phyloP scores from a whole-genome alignment of 2,113 vertebrate species.

The Varanus salvator region DNA sequence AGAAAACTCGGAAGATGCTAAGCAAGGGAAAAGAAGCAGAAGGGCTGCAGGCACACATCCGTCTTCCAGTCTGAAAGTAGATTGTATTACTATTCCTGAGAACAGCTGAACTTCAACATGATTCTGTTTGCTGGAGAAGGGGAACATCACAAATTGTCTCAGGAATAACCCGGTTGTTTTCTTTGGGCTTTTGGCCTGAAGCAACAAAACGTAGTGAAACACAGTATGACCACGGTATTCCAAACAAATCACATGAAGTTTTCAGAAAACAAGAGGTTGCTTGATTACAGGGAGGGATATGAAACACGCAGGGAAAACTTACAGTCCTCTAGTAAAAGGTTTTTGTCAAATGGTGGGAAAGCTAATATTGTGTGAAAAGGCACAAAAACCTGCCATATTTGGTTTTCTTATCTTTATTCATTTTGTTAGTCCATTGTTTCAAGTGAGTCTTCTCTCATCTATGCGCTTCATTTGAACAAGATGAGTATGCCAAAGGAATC shows the following conservation, averaged over 20 bases:
- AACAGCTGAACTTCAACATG: background rate
- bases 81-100: constrained; percentile 11
- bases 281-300: background rate
- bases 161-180: constrained; percentile 12
- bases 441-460: constrained; percentile 46
- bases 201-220: background rate
- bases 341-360: background rate
- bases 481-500: constrained; percentile 43
- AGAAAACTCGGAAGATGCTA: constrained; percentile 11
- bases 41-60: background rate
- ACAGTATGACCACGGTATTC: constrained; percentile 15
- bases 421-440: constrained; percentile 50
- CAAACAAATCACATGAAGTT: background rate
- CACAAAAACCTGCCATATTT: constrained; percentile 40
- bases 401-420: constrained; percentile 51
- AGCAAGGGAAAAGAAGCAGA: background rate
- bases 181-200: constrained; percentile 40
- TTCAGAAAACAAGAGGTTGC: constrained; percentile 8
- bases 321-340: background rate
- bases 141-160: constrained; percentile 21
- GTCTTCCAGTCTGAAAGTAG: constrained; percentile 1
- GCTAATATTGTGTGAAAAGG: background rate
- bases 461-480: constrained; percentile 38
- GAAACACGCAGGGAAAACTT: background rate
- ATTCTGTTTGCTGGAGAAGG: background rate